Evolutionary conservation across 2,888 invertebrate species (phyloP), one percentile per base, ranked within the genome.

Genomic region (Nymphalis polychloros): DNA sequence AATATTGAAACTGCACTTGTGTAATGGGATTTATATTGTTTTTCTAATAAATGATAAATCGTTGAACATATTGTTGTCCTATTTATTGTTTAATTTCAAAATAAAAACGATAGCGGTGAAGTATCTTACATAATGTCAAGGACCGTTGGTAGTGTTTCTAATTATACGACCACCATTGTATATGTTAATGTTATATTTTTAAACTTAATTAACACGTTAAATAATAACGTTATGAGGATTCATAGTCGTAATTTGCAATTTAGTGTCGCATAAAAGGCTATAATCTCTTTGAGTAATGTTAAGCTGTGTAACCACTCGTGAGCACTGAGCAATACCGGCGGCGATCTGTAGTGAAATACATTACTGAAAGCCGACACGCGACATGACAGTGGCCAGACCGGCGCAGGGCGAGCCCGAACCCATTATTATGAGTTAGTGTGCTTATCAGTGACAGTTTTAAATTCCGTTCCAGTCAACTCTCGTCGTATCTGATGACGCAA

Each of bases 361-460:
- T 70, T 70, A 66, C 65, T 68, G 67, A 64, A 66, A 65, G 61
- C 63, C 61, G 71, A 69, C 64, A 72, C 73, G 71, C 67, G 72
- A 72, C 75, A 72, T 73, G 75, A 77, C 75, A 70, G 68, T 72
- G 73, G 76, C 75, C 74, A 71, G 62, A 73, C 70, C 57, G 67
- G 70, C 64, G 68, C 63, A 66, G 67, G 35, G 75, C 72, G 70
- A 67, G 74, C 74, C 77, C 77, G 71, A 68, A 76, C 73, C 84
- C 79, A 83, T 84, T 84, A 83, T 81, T 77, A 81, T 85, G 85
- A 87, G 79, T 84, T 83, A 84, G 77, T 81, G 77, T 73, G 74
- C 79, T 85, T 85, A 85, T 86, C 84, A 80, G 81, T 79, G 82
- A 82, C 84, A 81, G 80, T 81, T 85, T 84, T 79, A 84, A 84